These are phyloP conservation scores for Philypnodon macrostomus DNA, from an alignment of 2,797 vertebrate species.

Conservation along the genomic window DNA sequence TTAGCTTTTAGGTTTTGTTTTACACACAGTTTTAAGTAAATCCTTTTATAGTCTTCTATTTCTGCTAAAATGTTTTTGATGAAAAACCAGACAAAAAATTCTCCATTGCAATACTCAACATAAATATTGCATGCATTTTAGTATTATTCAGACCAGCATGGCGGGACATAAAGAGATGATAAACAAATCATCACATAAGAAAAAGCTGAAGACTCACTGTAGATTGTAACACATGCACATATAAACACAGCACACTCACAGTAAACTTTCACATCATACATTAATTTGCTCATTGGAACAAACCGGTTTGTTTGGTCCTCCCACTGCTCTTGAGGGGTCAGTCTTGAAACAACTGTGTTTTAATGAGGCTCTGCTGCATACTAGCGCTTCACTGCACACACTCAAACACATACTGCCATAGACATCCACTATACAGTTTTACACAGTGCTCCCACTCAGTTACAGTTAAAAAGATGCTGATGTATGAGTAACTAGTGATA, in stretches of 20 bases:
- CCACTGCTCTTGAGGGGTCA: conserved; percentile 66
- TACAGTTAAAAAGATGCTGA: conserved; percentile 66
- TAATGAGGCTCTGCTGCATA: conserved; percentile 59
- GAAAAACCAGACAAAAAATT: no score
- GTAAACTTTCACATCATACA: conserved; percentile 52
- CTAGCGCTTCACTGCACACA: conserved; percentile 10
- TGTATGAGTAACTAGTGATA: conserved; percentile 66
- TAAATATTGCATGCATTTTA: no score
- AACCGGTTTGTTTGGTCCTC: conserved; percentile 60
- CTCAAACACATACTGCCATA: conserved; percentile 16
- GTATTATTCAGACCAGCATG: no score
- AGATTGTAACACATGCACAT: conserved; percentile 18
- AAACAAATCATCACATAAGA: conserved; percentile 42
- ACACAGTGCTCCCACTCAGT: conserved; percentile 57
- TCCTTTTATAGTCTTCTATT: no score
- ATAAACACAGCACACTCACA: conserved; percentile 11
- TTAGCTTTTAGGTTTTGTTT: no score
- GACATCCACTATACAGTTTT: conserved; percentile 28
- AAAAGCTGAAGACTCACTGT: conserved; percentile 23
- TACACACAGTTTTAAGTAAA: no score
- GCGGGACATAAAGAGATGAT: no score
- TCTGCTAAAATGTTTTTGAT: no score
- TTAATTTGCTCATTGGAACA: conserved; percentile 61
- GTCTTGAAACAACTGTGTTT: conserved; percentile 66
- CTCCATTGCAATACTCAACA: no score